Conservation (phyloP, 2,888 invertebrate genomes). For the Axea sp. region DNA sequence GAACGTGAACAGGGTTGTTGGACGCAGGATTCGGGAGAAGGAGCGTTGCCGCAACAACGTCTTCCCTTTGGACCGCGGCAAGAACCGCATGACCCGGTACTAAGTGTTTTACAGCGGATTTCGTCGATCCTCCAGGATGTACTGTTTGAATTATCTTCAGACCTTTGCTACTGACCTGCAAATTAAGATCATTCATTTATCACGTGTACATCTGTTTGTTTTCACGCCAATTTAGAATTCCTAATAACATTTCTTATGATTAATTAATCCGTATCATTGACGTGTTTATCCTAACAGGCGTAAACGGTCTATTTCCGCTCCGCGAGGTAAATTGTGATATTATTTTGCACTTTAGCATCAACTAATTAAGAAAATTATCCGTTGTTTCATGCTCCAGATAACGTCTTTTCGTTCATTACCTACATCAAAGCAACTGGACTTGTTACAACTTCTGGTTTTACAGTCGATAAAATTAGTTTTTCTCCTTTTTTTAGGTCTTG, state of each 20-base stretch:
- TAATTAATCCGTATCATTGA: constrained; percentile 15
- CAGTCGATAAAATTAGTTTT: constrained; percentile 1
- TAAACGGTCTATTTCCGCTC: constrained; percentile 42
- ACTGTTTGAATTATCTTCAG: constrained; percentile 94
- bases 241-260: constrained; percentile 1
- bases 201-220: too few species aligned
- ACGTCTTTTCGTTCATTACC: constrained; percentile 40
- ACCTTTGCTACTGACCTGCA: constrained; percentile 92
- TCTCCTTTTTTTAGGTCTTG: neutral
- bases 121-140: constrained; percentile 77
- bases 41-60: constrained; percentile 95
- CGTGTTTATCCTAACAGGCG: constrained; percentile 27
- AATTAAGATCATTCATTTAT: too few species aligned
- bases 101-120: constrained; percentile 91
- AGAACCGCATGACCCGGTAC: constrained; percentile 96
- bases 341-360: constrained; percentile 38
- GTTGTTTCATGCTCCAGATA: constrained; percentile 47
- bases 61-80: constrained; percentile 93
- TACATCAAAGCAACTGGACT: constrained; percentile 32
- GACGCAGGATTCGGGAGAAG: constrained; percentile 96
- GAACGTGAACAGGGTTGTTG: constrained; percentile 96
- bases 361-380: constrained; percentile 49
- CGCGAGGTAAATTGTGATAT: constrained; percentile 13
- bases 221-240: too few species aligned
- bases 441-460: constrained; percentile 16